Base-by-base conservation (phyloP, 2,888 invertebrate species). In the Liodrosophila aerea region DNA sequence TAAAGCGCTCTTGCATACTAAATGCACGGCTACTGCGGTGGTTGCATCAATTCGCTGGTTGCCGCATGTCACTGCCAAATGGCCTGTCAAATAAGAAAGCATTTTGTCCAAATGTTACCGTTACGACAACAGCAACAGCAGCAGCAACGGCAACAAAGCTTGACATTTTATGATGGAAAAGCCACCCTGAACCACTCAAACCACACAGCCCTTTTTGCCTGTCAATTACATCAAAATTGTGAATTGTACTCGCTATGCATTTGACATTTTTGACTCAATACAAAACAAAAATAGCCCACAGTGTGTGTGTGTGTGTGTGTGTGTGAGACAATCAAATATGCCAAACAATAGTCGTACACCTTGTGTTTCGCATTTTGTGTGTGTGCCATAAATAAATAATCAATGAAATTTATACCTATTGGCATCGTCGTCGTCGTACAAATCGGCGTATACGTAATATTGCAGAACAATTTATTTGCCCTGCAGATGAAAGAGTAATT, bases 231-330 rank as follows among this genome's bases (percentile, higher is more conserved):
- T 81, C 86, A 74, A 80, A 67, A 74, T 84, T 81, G 74, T 81
- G 85, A 84, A 86, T 76, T 76, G 77, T 84, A 53, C 70, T 73
- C 77, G 86, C 84, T 81, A 81, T 81, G 81, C 86, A 74, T 84
- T 81, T 81, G 81, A 81, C 81, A 86, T 81, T 86, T 86, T 81
- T 70, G 69, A 81, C 59, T 86, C 78, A 81, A 84, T 84, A 80
- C 86, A 76, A 76, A 85, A 54, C 77, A 75, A 75, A 80, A 73
- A 80, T 73, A 80, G 34, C 76, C 9, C 22, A 22, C 1, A n/a
- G n/a, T n/a, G n/a, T n/a, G n/a, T n/a, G n/a, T n/a, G 12, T 13
- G 4, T 29, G 15, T 15, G 15, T 12, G n/a, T 27, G 27, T 44
- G 4, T 30, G 13, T 7, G 47, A 61, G 60, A 71, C 80, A 76